Base-by-base conservation (phyloP, 2,888 invertebrate genomes). In the Andricus curvator region DNA sequence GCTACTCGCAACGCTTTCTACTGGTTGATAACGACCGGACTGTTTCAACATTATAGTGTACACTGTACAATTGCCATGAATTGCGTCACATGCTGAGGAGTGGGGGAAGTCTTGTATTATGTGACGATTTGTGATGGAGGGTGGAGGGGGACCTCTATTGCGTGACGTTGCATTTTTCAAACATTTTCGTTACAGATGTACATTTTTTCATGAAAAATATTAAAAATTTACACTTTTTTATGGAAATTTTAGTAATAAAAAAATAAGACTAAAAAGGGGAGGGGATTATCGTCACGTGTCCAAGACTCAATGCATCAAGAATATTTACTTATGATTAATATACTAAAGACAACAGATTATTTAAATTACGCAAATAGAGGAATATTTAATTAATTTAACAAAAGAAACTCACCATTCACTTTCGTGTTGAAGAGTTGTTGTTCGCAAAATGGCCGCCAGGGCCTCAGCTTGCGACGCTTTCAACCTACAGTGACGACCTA, bases 281-380 rank as follows among this genome's bases (percentile, higher is more conserved):
- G 56, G n/a, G 56, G 56, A 17, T n/a, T n/a, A 9, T 3, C n/a
- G n/a, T 56, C n/a, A 56, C n/a, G 17, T n/a, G n/a, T 56, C n/a
- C 9, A 8, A 56, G 11, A n/a, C n/a, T 56, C 56, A 56, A 56
- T 56, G 56, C 56, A 56, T 56, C 56, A n/a, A n/a, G 3, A n/a
- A 56, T n/a, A 56, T 11, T 56, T n/a, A 56, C 56, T 56, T n/a
- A 56, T 56, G 56, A 56, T 56, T 56, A 56, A 56, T 56, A 56
- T 56, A 56, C 56, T n/a, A 56, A 56, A n/a, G 56, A n/a, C 56
- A n/a, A 56, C 17, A 56, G 11, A n/a, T 56, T 56, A 20, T n/a
- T n/a, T n/a, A 0, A n/a, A n/a, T 6, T 11, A 9, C n/a, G n/a
- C 6, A 17, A n/a, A 56, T 56, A 20, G 5, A 56, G 8, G 20